These are phyloP conservation scores for Leptinotarsa peninsularis DNA, from an alignment of 2,888 invertebrate genomes.

Conservation along the genomic window DNA sequence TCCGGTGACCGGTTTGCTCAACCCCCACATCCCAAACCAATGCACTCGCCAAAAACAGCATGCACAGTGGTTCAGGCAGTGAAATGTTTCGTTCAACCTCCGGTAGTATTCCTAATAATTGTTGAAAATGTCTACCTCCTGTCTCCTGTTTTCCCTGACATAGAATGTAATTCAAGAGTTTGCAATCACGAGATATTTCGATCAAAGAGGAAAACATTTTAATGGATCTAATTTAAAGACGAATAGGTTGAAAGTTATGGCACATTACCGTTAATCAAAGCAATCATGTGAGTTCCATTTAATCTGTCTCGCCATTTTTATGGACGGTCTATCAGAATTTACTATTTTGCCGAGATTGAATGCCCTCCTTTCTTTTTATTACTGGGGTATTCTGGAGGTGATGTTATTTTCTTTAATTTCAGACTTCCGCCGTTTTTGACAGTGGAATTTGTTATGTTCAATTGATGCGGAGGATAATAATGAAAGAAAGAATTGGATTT, in stretches of 20 bases:
- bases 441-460: background rate
- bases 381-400: background rate
- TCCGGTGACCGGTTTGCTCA: too few relatives aligned
- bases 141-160: too few relatives aligned
- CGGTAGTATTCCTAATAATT: too few relatives aligned
- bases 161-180: too few relatives aligned
- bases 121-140: too few relatives aligned
- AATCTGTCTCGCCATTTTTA: slow-evolving; percentile 7
- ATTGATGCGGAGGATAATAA: background rate
- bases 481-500: slow-evolving; percentile 1
- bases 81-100: too few relatives aligned
- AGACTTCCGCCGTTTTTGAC: background rate
- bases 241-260: background rate
- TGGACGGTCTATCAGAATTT: slow-evolving; percentile 2
- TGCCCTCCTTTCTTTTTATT: background rate
- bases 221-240: background rate
- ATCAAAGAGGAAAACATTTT: background rate
- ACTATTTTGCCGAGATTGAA: background rate
- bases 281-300: background rate
- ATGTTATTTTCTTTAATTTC: slow-evolving; percentile 6
- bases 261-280: background rate
- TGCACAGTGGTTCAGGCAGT: too few relatives aligned
- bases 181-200: too few relatives aligned
- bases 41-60: too few relatives aligned
- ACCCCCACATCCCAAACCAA: too few relatives aligned